Percentiles rank a stretch among this genome's conserved stretches.
Conservation (phyloP, 2,113 vertebrate genomes). For the Seriola rivoliana region DNA sequence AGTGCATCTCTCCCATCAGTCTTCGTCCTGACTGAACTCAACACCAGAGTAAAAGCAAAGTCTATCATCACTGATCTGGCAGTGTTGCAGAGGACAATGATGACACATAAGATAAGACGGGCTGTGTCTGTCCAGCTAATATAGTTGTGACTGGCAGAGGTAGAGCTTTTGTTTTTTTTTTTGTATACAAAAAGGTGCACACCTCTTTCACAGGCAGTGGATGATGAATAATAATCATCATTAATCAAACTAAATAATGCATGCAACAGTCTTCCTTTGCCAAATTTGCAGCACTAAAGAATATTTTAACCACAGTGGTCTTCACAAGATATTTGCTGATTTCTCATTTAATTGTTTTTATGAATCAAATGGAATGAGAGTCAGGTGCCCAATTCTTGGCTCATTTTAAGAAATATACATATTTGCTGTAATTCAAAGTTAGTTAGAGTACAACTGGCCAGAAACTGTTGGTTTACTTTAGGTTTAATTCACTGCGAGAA, state of each 20-base stretch:
- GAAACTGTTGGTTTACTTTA: neutral
- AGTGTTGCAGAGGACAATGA: constrained; percentile 29
- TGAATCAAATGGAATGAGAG: neutral
- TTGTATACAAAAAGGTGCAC: neutral
- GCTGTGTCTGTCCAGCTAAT: neutral
- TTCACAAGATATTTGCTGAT: neutral
- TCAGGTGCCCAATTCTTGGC: neutral
- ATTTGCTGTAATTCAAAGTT: too few relatives aligned
- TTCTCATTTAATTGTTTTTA: neutral
- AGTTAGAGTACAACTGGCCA: too few relatives aligned
- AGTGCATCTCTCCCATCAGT: constrained; percentile 41
- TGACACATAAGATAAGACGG: constrained; percentile 31
- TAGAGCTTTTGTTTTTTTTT: neutral
- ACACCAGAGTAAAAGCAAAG: constrained; percentile 42
- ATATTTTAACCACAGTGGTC: neutral
- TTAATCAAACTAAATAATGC: neutral
- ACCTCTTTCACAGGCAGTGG: neutral
- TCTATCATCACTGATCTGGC: constrained; percentile 48
- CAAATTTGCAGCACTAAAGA: neutral
- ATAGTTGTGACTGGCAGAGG: neutral
- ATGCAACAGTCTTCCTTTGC: neutral
- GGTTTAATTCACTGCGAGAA: neutral
- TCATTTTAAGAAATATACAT: too few relatives aligned
- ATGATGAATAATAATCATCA: neutral
- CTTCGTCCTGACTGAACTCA: constrained; percentile 34